phyloP scores from a whole-genome alignment of 2,113 vertebrate genomes.

The Solenodon paradoxus region DNA sequence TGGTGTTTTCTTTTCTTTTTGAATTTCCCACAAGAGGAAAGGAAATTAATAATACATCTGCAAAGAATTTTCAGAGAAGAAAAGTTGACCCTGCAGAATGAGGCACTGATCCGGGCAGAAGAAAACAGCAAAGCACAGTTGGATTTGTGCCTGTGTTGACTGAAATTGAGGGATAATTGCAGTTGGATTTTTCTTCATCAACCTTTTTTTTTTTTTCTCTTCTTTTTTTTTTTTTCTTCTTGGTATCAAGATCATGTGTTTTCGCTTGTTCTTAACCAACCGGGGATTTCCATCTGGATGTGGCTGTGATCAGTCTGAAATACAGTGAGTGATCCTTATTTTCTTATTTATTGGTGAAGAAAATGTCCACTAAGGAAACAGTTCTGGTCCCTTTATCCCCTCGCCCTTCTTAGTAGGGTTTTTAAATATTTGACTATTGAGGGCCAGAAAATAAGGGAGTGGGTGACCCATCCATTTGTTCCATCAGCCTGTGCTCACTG shows the following conservation, averaged over 20 bases:
- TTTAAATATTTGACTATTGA: not conserved
- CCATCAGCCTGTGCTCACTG: not conserved
- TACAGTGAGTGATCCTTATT: constrained; percentile 83
- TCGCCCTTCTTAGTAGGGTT: not conserved
- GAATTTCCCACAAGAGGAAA: constrained; percentile 70
- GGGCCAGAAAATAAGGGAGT: not conserved
- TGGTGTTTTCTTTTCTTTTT: constrained; percentile 66
- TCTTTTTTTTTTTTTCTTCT: constrained; percentile 75
- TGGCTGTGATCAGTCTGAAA: constrained; percentile 77
- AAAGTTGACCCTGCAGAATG: constrained; percentile 78
- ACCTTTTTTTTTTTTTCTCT: constrained; percentile 71
- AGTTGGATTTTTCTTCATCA: constrained; percentile 84
- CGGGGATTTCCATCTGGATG: constrained; percentile 84
- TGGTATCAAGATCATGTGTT: constrained; percentile 75
- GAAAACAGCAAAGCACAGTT: constrained; percentile 70
- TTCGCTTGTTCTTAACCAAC: constrained; percentile 71
- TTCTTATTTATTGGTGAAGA: constrained; percentile 56
- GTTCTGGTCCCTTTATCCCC: not conserved
- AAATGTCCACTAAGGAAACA: not conserved
- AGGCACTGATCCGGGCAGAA: constrained; percentile 68
- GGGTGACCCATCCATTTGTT: constrained; percentile 42
- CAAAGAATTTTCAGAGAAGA: constrained; percentile 74
- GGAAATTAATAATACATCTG: constrained; percentile 63
- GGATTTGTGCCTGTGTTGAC: constrained; percentile 83
- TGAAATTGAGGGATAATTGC: constrained; percentile 88